These are phyloP conservation scores for Holothuria leucospilota DNA, from an alignment of 53 echinoderm and acorn worm genomes.

Conservation along the genomic window DNA sequence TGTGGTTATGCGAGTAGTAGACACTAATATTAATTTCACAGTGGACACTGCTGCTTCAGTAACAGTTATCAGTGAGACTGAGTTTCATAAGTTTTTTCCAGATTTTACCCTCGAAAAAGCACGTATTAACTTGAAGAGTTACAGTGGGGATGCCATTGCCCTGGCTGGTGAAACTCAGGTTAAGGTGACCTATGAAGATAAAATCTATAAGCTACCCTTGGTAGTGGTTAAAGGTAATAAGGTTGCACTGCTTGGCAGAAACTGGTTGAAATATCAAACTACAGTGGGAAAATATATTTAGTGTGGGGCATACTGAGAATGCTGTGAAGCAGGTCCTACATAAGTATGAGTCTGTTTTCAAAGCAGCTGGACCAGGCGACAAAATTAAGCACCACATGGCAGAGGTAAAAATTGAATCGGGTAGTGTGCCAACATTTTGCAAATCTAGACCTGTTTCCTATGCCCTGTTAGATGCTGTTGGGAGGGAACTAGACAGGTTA, in stretches of 20 bases:
- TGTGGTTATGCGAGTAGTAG: constrained; percentile 9
- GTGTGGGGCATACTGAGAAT: neutral
- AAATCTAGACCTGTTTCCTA: constrained; percentile 23
- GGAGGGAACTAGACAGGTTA: constrained; percentile 26
- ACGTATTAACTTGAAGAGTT: constrained; percentile 34
- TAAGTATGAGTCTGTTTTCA: neutral
- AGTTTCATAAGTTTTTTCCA: constrained; percentile 37
- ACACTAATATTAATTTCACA: constrained; percentile 37
- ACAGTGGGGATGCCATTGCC: neutral
- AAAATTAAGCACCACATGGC: constrained; percentile 40
- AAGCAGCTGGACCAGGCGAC: neutral
- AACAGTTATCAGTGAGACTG: constrained; percentile 51
- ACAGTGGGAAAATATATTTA: constrained; percentile 55
- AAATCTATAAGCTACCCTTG: constrained; percentile 41
- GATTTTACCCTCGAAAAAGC: constrained; percentile 38
- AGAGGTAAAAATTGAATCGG: constrained; percentile 47
- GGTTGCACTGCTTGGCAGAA: constrained; percentile 54
- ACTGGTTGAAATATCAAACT: constrained; percentile 56
- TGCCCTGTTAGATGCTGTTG: constrained; percentile 15
- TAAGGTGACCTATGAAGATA: constrained; percentile 45
- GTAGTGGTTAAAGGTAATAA: constrained; percentile 52
- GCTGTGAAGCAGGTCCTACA: too few species aligned
- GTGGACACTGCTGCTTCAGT: constrained; percentile 67
- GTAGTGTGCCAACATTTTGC: constrained; percentile 35
- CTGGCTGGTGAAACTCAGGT: constrained; percentile 42